Base-by-base conservation (phyloP, 30 jellyfish, hydroid and myxozoan species). In the Hydractinia echinata region DNA sequence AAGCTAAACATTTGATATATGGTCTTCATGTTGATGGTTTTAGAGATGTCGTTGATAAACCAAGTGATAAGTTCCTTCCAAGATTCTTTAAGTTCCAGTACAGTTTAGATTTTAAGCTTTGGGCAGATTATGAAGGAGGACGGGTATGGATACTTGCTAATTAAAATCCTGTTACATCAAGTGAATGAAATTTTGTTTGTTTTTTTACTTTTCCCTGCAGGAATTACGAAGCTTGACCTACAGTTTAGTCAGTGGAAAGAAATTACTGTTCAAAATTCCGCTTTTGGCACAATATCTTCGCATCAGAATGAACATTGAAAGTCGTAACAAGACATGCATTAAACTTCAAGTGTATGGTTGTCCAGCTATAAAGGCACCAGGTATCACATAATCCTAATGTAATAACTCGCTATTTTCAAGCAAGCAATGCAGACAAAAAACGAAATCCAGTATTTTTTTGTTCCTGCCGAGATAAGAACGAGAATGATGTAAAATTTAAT, bases 321-420 rank as follows among this genome's bases (percentile, higher is more conserved):
- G 15, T 60, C 51, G 14, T 5, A 77, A 53, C 13, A 77, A 0
- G 4, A 77, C 79, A 16, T 77, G 85, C 58, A 77, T 77, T 19
- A 77, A 77, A 54, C 55, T 77, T 18, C 85, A 77, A 54, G 51
- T 77, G 11, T 77, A 77, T 77, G 85, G 85, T 18, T 77, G 85
- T 60, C 79, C 50, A 51, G 85, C 85, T 10, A 50, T 16, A 8
- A 48, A 49, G 54, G 67, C 69, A 6, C 39, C 62, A 74, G 83
- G 83, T 74, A 74, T 48, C 44, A 30, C 44, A 30, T 30, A 30
- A 30, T 30, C 44, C 44, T 30, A 30, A 30, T 30, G 44, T 30
- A 30, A 30, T 30, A 30, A 30, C 44, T 0, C 44, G 1, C 44
- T 30, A 30, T n/a, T n/a, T n/a, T n/a, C n/a, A n/a, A n/a, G n/a